These are phyloP conservation scores for Netelia fuscicornis DNA, from an alignment of 2,888 invertebrate genomes.

Conservation along the genomic window DNA sequence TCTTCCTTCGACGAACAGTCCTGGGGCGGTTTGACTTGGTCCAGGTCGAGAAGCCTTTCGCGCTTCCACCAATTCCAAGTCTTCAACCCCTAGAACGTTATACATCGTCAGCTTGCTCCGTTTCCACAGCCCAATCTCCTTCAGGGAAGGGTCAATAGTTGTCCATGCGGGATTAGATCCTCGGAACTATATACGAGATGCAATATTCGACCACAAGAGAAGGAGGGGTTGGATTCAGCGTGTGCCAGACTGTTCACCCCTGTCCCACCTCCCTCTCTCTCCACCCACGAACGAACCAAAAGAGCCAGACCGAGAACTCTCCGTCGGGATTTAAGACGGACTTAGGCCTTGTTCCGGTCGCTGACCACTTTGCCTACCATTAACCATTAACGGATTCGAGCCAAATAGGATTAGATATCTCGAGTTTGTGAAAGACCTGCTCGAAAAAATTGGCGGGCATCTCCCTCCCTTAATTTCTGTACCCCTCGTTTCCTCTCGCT, in stretches of 20 bases:
- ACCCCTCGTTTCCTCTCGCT: not conserved
- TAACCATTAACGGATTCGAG: constrained; percentile 85
- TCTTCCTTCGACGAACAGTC: constrained; percentile 58
- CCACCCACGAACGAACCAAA: constrained; percentile 10
- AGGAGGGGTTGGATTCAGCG: constrained; percentile 46
- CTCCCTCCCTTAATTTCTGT: not conserved
- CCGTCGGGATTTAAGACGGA: constrained; percentile 84
- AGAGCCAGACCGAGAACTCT: constrained; percentile 62
- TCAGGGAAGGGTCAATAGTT: constrained; percentile 80
- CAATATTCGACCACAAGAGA: constrained; percentile 57
- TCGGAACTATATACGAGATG: constrained; percentile 77
- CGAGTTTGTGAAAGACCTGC: constrained; percentile 29
- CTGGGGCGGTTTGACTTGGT: constrained; percentile 62
- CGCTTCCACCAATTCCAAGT: constrained; percentile 57
- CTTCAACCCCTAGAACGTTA: constrained; percentile 15
- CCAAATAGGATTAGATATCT: constrained; percentile 83
- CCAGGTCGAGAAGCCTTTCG: constrained; percentile 60
- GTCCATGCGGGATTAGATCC: constrained; percentile 80
- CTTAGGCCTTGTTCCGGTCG: constrained; percentile 85
- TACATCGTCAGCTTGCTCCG: constrained; percentile 15
- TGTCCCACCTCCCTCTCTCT: constrained; percentile 16
- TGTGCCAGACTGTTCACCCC: constrained; percentile 43
- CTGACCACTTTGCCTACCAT: constrained; percentile 85
- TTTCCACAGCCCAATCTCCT: constrained; percentile 41
- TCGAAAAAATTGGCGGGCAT: not conserved